Conservation (phyloP, 2,797 vertebrate genomes). For the Hirundo rustica region DNA sequence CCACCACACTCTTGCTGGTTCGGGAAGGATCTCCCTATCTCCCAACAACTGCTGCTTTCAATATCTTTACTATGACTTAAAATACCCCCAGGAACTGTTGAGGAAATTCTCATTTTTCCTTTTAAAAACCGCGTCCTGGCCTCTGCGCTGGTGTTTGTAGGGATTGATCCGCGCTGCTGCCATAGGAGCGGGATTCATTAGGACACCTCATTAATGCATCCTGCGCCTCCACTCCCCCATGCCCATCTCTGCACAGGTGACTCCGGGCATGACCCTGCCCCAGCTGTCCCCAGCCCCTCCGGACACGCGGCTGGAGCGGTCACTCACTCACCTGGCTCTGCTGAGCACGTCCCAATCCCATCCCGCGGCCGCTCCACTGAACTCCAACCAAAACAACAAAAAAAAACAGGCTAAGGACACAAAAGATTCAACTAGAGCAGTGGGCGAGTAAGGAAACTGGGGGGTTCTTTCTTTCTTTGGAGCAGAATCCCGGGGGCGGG, state of each 20-base stretch:
- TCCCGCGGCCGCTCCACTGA: neutral
- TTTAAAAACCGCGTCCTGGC: neutral
- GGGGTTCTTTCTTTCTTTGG: neutral
- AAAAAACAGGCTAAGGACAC: accelerated
- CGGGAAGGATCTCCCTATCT: neutral
- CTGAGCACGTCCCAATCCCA: neutral
- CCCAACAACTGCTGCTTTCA: neutral
- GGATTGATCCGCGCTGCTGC: accelerated
- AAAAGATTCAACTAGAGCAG: accelerated
- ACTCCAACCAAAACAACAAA: neutral
- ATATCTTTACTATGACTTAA: accelerated
- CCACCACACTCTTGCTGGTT: accelerated
- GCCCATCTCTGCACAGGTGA: accelerated
- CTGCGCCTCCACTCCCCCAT: neutral
- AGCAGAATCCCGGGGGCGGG: neutral
- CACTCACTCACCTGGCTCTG: constrained; percentile 46
- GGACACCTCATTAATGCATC: accelerated
- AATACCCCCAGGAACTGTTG: neutral
- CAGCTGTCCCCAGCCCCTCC: accelerated
- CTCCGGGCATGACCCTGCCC: neutral
- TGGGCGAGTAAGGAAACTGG: accelerated
- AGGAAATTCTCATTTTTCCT: neutral
- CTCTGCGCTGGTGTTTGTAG: accelerated
- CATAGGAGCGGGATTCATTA: accelerated
- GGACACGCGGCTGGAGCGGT: neutral